Percentiles rank a stretch among this genome's conserved stretches.
Conservation (phyloP, 2,113 vertebrate species). For the Ciconia maguari region DNA sequence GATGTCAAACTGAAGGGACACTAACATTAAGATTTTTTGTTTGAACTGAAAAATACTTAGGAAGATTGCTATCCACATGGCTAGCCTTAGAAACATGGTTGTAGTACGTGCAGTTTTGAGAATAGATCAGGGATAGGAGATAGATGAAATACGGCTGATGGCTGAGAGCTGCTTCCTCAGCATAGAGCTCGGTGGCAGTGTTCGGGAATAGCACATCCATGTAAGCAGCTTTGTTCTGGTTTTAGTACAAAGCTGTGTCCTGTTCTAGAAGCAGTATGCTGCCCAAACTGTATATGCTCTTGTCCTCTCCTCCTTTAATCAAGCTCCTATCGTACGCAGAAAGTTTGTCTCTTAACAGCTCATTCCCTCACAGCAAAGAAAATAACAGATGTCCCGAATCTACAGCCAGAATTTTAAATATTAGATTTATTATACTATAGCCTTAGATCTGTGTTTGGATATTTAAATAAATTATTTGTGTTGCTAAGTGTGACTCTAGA, state of each 20-base stretch:
- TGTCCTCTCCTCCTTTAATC: background rate
- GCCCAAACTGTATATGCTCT: background rate
- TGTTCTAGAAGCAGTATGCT: background rate
- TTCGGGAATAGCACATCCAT: background rate
- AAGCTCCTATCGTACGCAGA: background rate
- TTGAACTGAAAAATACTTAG: background rate
- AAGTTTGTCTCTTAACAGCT: slow-evolving; percentile 16
- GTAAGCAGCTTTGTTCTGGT: background rate
- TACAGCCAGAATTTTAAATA: slow-evolving; percentile 5
- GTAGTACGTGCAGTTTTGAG: background rate
- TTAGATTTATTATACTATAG: background rate
- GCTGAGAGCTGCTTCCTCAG: background rate
- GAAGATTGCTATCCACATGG: background rate
- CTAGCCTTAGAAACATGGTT: background rate
- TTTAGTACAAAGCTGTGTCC: background rate
- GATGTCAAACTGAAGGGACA: background rate
- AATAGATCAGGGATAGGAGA: background rate
- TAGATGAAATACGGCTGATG: background rate
- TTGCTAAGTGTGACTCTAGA: background rate
- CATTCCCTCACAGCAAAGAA: slow-evolving; percentile 19
- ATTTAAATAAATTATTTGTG: background rate
- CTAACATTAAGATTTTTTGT: background rate
- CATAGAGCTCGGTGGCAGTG: background rate
- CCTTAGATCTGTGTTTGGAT: background rate
- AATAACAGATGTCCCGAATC: slow-evolving; percentile 41